A percentile compares a stretch with the other conserved stretches of the same genome.
Evolutionary conservation across 2,113 vertebrate genomes (phyloP).

Genomic region (Pardalotus punctatus): DNA sequence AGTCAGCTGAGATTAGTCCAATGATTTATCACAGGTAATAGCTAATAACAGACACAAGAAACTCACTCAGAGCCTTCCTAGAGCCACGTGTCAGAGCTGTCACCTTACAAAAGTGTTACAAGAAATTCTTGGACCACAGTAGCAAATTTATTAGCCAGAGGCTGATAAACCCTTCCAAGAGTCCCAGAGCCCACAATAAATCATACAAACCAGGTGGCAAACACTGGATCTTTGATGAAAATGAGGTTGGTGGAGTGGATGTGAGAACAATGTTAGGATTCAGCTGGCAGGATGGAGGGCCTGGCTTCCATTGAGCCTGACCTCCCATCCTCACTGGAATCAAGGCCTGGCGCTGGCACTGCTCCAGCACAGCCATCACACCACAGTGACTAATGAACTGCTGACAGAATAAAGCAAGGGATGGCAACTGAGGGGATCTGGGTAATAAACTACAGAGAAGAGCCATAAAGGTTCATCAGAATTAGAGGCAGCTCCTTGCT

Average conservation of each 20-base stretch:
- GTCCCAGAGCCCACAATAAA: not conserved
- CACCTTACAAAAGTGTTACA: not conserved
- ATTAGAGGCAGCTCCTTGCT: not conserved
- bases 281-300: not conserved
- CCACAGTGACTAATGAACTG: not conserved
- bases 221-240: not conserved
- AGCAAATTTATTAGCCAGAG: not conserved
- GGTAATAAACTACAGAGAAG: not conserved
- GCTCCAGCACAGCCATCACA: not conserved
- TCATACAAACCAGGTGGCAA: not conserved
- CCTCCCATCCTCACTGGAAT: not conserved
- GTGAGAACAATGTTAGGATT: not conserved
- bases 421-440: not conserved
- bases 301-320: not conserved
- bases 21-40: constrained; percentile 48
- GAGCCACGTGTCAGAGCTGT: not conserved
- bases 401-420: not conserved
- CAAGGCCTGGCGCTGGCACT: not conserved
- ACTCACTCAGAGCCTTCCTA: not conserved
- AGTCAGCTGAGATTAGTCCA: constrained; percentile 33
- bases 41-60: constrained; percentile 19
- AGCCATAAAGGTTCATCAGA: not conserved
- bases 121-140: not conserved
- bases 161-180: constrained; percentile 32
- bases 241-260: not conserved